phyloP scores from a whole-genome alignment of 2,888 invertebrate species.

The Microplitis deprimator region DNA sequence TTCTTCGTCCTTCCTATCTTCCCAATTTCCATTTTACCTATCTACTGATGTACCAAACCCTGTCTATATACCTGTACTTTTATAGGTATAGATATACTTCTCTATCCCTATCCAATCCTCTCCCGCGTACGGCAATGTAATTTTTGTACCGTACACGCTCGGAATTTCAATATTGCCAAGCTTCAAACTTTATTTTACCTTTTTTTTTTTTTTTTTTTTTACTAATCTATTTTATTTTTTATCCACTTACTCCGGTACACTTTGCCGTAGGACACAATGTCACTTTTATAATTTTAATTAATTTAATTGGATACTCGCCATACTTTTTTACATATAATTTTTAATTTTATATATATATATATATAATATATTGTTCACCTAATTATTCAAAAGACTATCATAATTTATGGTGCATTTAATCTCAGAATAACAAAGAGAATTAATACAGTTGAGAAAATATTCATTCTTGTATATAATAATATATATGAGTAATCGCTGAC shows the following conservation, averaged over 20 bases:
- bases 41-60: neutral
- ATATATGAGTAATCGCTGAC: conserved; percentile 33
- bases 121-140: conserved; percentile 38
- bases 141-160: conserved; percentile 49
- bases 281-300: neutral
- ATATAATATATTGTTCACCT: neutral
- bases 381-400: neutral
- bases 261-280: neutral
- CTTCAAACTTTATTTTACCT: conserved; percentile 6
- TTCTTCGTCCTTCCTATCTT: conserved; percentile 16
- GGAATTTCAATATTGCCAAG: conserved; percentile 48
- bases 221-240: conserved; percentile 22
- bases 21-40: neutral
- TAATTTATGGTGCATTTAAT: neutral
- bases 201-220: neutral
- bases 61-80: neutral
- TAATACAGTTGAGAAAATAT: conserved; percentile 18
- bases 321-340: neutral
- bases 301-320: neutral
- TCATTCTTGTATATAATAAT: conserved; percentile 11
- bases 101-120: conserved; percentile 23
- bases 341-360: neutral
- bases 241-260: conserved; percentile 14
- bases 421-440: conserved; percentile 4
- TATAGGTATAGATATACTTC: conserved; percentile 4